Percentiles rank a stretch among this genome's conserved stretches.
These are phyloP conservation scores for Nyctalus aviator DNA, from an alignment of 2,797 vertebrate species.

Conservation along the genomic window DNA sequence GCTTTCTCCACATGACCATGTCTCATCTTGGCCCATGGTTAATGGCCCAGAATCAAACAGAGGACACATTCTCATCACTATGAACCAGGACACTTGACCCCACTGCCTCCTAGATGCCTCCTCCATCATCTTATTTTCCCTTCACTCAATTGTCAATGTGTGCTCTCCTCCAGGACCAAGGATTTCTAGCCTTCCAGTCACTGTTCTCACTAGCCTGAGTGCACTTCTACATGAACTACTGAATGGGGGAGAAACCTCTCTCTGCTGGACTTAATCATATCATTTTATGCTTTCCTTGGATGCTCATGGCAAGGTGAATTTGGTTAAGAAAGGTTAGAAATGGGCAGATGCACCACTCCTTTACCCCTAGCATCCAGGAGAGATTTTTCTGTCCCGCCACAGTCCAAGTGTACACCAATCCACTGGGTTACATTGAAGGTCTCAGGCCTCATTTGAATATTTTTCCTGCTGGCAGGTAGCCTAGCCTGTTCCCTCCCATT, in stretches of 20 bases:
- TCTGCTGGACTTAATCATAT: background rate
- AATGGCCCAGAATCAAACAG: background rate
- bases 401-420: background rate
- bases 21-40: background rate
- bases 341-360: background rate
- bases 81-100: background rate
- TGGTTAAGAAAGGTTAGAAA: background rate
- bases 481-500: background rate
- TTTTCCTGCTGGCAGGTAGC: background rate
- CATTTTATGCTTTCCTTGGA: background rate
- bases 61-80: background rate
- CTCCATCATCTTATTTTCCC: background rate
- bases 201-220: accelerated
- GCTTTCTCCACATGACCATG: background rate
- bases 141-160: background rate
- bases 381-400: background rate
- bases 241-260: background rate
- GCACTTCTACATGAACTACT: background rate
- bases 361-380: background rate
- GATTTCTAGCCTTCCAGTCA: background rate
- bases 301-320: background rate
- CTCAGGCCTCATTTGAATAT: background rate
- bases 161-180: background rate
- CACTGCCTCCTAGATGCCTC: background rate
- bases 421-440: background rate